These are phyloP conservation scores for Tupaia chinensis DNA, from an alignment of 2,113 vertebrate genomes.

Conservation along the genomic window DNA sequence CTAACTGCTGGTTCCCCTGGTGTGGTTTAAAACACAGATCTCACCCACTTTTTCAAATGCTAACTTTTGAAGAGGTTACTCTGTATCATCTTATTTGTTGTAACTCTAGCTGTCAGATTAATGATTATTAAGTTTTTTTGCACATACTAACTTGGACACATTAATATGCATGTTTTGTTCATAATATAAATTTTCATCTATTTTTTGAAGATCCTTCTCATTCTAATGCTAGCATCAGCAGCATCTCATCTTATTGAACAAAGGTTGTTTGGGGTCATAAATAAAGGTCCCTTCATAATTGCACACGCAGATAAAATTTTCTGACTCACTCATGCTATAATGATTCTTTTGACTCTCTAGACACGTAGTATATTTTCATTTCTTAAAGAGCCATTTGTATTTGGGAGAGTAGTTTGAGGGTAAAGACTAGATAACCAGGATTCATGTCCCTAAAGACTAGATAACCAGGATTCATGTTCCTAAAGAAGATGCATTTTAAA, in stretches of 20 bases:
- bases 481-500: neutral
- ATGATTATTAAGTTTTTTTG: neutral
- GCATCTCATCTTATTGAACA: neutral
- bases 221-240: neutral
- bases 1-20: no score
- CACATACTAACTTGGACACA: neutral
- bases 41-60: neutral
- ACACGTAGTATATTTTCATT: constrained; percentile 31
- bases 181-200: no score
- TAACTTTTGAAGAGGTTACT: neutral
- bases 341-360: neutral
- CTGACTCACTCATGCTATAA: neutral
- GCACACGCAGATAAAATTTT: neutral
- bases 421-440: neutral
- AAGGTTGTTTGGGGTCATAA: constrained; percentile 49
- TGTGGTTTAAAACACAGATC: neutral
- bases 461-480: neutral
- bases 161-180: neutral
- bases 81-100: neutral
- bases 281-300: constrained; percentile 49
- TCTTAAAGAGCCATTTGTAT: constrained; percentile 31
- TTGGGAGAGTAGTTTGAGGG: neutral
- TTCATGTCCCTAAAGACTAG: neutral
- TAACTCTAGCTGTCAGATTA: neutral
- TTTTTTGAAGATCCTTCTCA: no score